These are phyloP conservation scores for human DNA, from an alignment of 2,113 vertebrate genomes.

Conservation along the genomic window GRCh38 chr9:120817001-120817500, in stretches of 20 bases:
- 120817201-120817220: neutral
- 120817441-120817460: no score
- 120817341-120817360: no score
- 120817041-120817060: constrained; percentile 15
- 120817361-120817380: no score
- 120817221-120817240: neutral
- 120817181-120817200: constrained; percentile 29
- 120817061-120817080: constrained; percentile 45
- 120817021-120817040: neutral
- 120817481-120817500: no score
- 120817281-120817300: no score
- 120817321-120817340: no score
- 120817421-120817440: no score
- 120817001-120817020: neutral
- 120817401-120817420: no score
- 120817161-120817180: constrained; percentile 47
- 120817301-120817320: no score
- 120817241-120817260: constrained; percentile 52
- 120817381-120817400: no score
- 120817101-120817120: constrained; percentile 56
- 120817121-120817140: constrained; percentile 59
- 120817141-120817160: constrained; percentile 34
- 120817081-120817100: constrained; percentile 16
- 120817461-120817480: no score
- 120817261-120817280: constrained; percentile 16